Evolutionary conservation across 1,140 invertebrate genomes (phyloP).

Genomic region (Eumeta japonica): DNA sequence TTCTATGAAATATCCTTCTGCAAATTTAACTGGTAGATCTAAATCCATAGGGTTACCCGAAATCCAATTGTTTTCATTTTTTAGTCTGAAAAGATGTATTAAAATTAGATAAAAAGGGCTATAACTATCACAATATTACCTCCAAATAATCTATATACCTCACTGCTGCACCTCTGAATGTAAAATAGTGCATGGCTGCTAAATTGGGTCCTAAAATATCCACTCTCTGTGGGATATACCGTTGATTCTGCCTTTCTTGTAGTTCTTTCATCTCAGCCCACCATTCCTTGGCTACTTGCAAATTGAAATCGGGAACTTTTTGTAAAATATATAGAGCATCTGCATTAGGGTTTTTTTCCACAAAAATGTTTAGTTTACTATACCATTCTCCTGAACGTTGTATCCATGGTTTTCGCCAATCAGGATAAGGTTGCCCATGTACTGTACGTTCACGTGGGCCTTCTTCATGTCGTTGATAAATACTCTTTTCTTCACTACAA

Average conservation of each 20-base stretch:
- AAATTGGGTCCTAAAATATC: constrained; percentile 37
- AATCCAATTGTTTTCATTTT: constrained; percentile 36
- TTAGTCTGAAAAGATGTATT: constrained; percentile 33
- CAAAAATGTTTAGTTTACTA: constrained; percentile 37
- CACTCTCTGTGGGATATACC: constrained; percentile 31
- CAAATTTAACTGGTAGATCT: constrained; percentile 31
- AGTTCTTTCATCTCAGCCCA: constrained; percentile 35
- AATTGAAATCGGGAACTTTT: constrained; percentile 26
- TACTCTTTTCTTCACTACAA: constrained; percentile 39
- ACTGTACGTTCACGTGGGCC: constrained; percentile 31
- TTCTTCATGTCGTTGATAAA: constrained; percentile 39
- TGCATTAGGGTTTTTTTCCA: constrained; percentile 41
- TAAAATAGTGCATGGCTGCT: constrained; percentile 44
- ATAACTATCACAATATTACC: background rate
- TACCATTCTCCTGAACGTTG: constrained; percentile 37
- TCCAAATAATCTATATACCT: constrained; percentile 25
- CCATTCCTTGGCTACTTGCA: constrained; percentile 32
- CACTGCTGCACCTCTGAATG: constrained; percentile 30
- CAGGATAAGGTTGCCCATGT: constrained; percentile 31
- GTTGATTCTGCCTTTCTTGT: constrained; percentile 44
- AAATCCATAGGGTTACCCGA: constrained; percentile 21
- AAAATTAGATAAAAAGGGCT: no score
- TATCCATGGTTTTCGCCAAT: constrained; percentile 44
- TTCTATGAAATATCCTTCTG: constrained; percentile 42
- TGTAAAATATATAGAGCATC: constrained; percentile 29